These are phyloP conservation scores for Holothuria scabra DNA, from an alignment of 53 echinoderm and acorn worm genomes.

Conservation along the genomic window DNA sequence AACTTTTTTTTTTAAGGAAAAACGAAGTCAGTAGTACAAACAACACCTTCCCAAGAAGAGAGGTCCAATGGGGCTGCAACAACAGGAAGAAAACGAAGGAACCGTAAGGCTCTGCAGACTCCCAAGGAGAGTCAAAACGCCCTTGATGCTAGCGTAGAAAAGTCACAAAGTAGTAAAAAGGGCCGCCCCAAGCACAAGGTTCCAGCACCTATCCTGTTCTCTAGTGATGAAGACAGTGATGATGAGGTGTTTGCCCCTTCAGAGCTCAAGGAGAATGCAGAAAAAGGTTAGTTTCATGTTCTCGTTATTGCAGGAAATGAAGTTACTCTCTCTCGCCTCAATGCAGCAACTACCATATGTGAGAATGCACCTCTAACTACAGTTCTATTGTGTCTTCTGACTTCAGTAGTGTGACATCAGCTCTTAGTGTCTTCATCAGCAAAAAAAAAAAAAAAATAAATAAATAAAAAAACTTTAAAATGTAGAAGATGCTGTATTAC, in stretches of 20 bases:
- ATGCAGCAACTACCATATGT: no score
- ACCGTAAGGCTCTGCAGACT: not conserved
- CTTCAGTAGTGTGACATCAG: no score
- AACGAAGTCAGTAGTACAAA: not conserved
- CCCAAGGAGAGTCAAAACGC: constrained; percentile 28
- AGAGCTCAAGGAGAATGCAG: not conserved
- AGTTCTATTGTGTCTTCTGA: no score
- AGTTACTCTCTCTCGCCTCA: no score
- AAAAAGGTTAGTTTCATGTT: no score
- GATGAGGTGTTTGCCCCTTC: constrained; percentile 69
- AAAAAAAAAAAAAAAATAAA: no score
- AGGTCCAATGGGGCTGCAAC: constrained; percentile 16
- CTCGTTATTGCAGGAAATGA: no score
- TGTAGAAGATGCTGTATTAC: no score
- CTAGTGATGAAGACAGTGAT: constrained; percentile 88
- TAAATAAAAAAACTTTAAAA: no score
- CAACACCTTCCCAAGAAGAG: constrained; percentile 14
- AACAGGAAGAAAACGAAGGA: constrained; percentile 10
- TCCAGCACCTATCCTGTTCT: constrained; percentile 71
- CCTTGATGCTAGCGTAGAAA: constrained; percentile 34
- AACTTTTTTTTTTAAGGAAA: not conserved
- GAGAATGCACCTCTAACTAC: no score
- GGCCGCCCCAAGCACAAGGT: constrained; percentile 57
- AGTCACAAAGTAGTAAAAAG: constrained; percentile 42
- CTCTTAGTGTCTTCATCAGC: no score